Base-by-base conservation (phyloP, 2,113 vertebrate genomes). In the Machaerirhynchus nigripectus region DNA sequence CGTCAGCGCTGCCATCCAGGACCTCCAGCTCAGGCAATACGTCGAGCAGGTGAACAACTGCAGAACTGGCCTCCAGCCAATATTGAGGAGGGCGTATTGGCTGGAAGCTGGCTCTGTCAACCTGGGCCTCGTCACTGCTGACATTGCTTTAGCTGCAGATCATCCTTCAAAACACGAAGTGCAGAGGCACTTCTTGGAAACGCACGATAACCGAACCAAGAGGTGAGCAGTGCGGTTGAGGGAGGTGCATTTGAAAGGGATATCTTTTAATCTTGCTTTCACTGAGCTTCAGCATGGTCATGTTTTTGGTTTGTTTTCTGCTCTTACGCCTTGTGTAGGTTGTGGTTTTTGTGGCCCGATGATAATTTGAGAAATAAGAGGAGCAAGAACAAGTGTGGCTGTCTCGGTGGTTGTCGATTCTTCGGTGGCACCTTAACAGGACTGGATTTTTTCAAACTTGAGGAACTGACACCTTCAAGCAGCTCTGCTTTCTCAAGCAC, bases 271-370 rank as follows among this genome's bases (percentile, higher is more conserved):
- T 84, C 33, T 76, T 46, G 13, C 81, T 86, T 75, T 83, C 35
- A 15, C 47, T 57, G 22, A 82, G n/a, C 73, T 84, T 57, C 56
- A 69, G 56, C 4, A 1, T 44, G n/a, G 9, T 90, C 26, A 14
- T 37, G 12, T 6, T 73, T 52, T 78, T 73, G 6, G 63, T 70
- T 74, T 61, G 46, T 81, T 46, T 70, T 93, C 33, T 95, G 67
- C 63, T 44, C 59, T 70, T 94, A 56, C 84, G 70, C 86, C 42
- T 47, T 69, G 47, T 90, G 8, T 61, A 99, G 99, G 74, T 97
- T 99, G 61, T 99, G 99, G 99, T 99, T 99, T 97, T 97, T 99
- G 87, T 99, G 99, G 99, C 99, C 99, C 22, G 99, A 99, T 28
- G 99, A 99, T 35, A 97, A 97, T 16, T 85, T 98, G 90, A 98